Base-by-base conservation (phyloP, 2,888 invertebrate species). In the Endotricha flammealis region DNA sequence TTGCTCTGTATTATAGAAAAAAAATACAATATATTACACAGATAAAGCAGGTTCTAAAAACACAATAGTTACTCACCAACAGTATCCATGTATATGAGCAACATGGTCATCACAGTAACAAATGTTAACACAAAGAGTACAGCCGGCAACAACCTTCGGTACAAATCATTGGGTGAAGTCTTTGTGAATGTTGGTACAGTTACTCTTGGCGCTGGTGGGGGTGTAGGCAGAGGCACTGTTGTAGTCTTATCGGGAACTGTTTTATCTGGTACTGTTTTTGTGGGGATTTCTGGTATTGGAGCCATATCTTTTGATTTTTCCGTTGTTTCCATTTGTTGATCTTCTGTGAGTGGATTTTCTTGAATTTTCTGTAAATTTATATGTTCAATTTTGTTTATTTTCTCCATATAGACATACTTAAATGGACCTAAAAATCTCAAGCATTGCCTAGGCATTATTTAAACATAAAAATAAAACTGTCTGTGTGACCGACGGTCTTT, bases 1-100 rank as follows among this genome's bases (percentile, higher is more conserved):
- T n/a, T n/a, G n/a, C n/a, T n/a, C n/a, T n/a, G n/a, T n/a, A n/a
- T n/a, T n/a, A n/a, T n/a, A n/a, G n/a, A n/a, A n/a, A n/a, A 64
- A 10, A 46, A 42, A 29, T 36, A 27, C 5, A 10, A 33, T 20
- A 17, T n/a, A n/a, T n/a, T n/a, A n/a, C n/a, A n/a, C n/a, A n/a
- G n/a, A n/a, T n/a, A n/a, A n/a, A n/a, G n/a, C n/a, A n/a, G n/a
- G n/a, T 7, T 11, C 16, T 7, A 36, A 11, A 10, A 20, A 8
- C n/a, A 7, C 9, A 16, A 24, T 8, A 16, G 12, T 12, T 23
- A 64, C 83, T 88, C 74, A 93, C 93, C 93, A 78, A 91, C 92
- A 53, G 92, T 93, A 70, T 94, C 92, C 91, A 93, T 93, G 73
- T 93, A 94, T 50, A 94, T 89, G 28, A 94, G 88, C 48, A 94